These are phyloP conservation scores for Pseudomyrmex cubaensis DNA, from an alignment of 1,140 invertebrate species.

Conservation along the genomic window DNA sequence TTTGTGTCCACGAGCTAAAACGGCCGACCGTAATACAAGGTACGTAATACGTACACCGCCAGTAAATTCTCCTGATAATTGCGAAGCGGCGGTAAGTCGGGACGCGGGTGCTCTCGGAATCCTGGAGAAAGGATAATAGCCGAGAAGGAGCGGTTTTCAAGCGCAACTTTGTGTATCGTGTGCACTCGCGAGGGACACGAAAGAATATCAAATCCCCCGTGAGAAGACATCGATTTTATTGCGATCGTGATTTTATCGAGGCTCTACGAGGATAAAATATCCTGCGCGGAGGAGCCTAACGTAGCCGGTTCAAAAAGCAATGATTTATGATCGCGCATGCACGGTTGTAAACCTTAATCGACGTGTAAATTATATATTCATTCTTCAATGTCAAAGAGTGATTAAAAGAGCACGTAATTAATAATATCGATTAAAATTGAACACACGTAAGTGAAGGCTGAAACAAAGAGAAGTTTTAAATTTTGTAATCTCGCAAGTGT, in stretches of 20 bases:
- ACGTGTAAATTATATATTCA: slow-evolving; percentile 30
- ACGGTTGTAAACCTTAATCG: not conserved
- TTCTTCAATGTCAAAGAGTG: not conserved
- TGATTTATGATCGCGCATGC: slow-evolving; percentile 39
- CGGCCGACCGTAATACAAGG: slow-evolving; percentile 21
- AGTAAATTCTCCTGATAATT: slow-evolving; percentile 59
- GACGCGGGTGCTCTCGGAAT: slow-evolving; percentile 42
- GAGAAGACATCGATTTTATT: slow-evolving; percentile 64
- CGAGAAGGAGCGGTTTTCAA: slow-evolving; percentile 46
- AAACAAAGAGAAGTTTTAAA: not conserved
- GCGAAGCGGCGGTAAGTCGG: slow-evolving; percentile 1
- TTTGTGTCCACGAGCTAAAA: slow-evolving; percentile 23
- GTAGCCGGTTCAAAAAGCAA: slow-evolving; percentile 32
- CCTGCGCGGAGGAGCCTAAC: not conserved
- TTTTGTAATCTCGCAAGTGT: not conserved
- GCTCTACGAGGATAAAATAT: slow-evolving; percentile 40
- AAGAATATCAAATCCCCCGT: not conserved
- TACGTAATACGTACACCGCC: slow-evolving; percentile 7
- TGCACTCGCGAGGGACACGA: not conserved
- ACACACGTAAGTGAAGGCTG: not conserved
- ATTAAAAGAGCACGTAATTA: no score
- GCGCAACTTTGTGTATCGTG: slow-evolving; percentile 27
- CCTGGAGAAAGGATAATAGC: slow-evolving; percentile 65
- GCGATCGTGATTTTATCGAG: slow-evolving; percentile 54
- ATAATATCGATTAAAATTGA: not conserved